Evolutionary conservation across 2,888 invertebrate genomes (phyloP).

Genomic region (Mycalesis mineus): DNA sequence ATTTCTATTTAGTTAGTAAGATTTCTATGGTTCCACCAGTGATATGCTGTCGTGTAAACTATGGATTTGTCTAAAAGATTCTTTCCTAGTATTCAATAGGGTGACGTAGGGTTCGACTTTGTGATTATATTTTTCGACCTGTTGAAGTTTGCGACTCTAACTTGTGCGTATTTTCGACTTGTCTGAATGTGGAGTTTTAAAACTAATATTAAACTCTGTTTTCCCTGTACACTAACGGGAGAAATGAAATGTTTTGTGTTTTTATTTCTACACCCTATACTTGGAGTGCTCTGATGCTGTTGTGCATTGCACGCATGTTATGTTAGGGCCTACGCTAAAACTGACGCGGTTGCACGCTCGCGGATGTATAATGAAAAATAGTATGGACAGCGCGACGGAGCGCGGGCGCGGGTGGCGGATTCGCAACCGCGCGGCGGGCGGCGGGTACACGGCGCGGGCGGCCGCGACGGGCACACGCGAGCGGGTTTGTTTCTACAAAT

Average conservation of each 20-base stretch:
- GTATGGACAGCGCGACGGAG: too few species aligned
- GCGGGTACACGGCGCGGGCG: too few species aligned
- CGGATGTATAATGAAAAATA: too few species aligned
- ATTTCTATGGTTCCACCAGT: constrained; percentile 49
- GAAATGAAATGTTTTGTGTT: constrained; percentile 44
- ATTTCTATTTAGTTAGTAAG: too few species aligned
- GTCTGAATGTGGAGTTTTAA: constrained; percentile 71
- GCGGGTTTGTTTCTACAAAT: too few species aligned
- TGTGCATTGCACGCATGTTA: too few species aligned
- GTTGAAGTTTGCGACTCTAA: constrained; percentile 61
- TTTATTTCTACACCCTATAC: constrained; percentile 34
- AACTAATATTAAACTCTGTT: constrained; percentile 68
- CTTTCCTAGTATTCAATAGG: constrained; percentile 39
- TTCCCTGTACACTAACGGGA: constrained; percentile 54
- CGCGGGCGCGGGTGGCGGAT: too few species aligned
- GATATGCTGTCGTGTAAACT: constrained; percentile 50
- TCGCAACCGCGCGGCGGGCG: too few species aligned
- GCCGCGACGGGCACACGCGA: too few species aligned
- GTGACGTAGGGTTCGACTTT: constrained; percentile 57
- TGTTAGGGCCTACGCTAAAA: too few species aligned
- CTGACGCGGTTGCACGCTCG: too few species aligned
- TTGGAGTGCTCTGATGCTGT: not conserved
- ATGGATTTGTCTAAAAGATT: constrained; percentile 21
- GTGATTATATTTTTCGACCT: constrained; percentile 68
- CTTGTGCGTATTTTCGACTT: constrained; percentile 66